Evolutionary conservation across 2,113 vertebrate genomes (phyloP).

Genomic region (Hucho hucho): DNA sequence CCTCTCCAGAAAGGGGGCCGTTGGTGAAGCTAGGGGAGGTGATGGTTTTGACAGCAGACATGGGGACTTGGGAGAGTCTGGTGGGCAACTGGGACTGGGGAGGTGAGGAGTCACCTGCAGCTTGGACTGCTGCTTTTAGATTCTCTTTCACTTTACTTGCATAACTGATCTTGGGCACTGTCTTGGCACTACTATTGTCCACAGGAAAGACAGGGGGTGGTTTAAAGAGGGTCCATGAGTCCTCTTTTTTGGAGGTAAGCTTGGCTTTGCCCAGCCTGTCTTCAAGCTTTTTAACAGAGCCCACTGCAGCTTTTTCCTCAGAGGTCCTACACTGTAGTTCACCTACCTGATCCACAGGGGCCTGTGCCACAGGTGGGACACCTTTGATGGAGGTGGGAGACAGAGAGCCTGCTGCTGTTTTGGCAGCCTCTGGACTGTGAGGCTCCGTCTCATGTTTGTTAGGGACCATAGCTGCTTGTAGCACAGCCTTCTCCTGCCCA

Average conservation of each 20-base stretch:
- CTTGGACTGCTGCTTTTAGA: slow-evolving; percentile 81
- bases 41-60: slow-evolving; percentile 89
- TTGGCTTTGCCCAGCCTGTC: slow-evolving; percentile 83
- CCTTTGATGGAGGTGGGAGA: slow-evolving; percentile 49
- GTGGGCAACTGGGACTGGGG: slow-evolving; percentile 66
- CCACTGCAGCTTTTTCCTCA: slow-evolving; percentile 74
- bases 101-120: slow-evolving; percentile 65
- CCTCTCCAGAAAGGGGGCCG: slow-evolving; percentile 78
- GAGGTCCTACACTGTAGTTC: slow-evolving; percentile 79
- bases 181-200: slow-evolving; percentile 92
- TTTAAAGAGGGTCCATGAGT: slow-evolving; percentile 89
- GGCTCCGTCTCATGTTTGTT: slow-evolving; percentile 77
- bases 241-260: slow-evolving; percentile 77
- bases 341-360: slow-evolving; percentile 44
- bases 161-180: slow-evolving; percentile 93
- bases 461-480: slow-evolving; percentile 53
- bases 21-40: slow-evolving; percentile 84
- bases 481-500: slow-evolving; percentile 79
- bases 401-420: slow-evolving; percentile 67
- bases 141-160: slow-evolving; percentile 95
- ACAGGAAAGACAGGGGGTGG: slow-evolving; percentile 89
- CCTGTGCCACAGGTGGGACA: slow-evolving; percentile 28
- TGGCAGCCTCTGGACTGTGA: slow-evolving; percentile 71
- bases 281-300: slow-evolving; percentile 79
- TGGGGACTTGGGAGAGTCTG: slow-evolving; percentile 84